Conservation (phyloP, 1,140 invertebrate species). For the Drosophila pandora region DNA sequence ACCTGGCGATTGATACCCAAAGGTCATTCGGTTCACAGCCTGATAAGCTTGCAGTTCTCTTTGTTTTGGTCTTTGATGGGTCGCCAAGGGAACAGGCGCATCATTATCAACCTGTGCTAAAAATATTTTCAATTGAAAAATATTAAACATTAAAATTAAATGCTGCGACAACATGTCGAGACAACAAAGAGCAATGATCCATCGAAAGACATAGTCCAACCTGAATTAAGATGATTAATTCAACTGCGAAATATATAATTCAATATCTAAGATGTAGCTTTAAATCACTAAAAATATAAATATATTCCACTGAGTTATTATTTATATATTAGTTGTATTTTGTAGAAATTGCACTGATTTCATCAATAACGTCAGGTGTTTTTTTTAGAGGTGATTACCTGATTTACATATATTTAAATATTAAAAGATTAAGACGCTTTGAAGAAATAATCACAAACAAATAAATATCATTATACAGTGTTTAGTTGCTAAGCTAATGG, state of each 20-base stretch:
- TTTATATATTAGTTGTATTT: not conserved
- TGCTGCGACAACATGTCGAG: slow-evolving; percentile 17
- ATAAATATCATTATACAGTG: not conserved
- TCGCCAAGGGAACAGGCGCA: slow-evolving; percentile 15
- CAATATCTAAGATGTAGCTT: not conserved
- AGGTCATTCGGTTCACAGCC: not conserved
- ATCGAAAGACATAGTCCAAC: slow-evolving; percentile 10
- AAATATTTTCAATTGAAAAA: slow-evolving; percentile 43
- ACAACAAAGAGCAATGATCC: slow-evolving; percentile 35
- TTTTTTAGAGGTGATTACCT: not conserved
- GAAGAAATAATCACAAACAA: not conserved
- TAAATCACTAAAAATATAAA: too few relatives aligned
- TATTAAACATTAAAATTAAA: slow-evolving; percentile 24
- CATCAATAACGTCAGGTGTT: not conserved
- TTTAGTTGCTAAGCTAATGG: not conserved
- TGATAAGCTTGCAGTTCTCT: slow-evolving; percentile 27
- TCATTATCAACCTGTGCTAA: slow-evolving; percentile 40
- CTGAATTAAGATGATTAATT: not conserved
- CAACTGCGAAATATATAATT: not conserved
- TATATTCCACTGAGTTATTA: too few relatives aligned
- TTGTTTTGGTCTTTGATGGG: slow-evolving; percentile 16
- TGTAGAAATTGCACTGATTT: not conserved
- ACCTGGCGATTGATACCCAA: not conserved
- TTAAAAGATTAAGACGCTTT: not conserved
- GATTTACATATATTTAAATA: not conserved